Evolutionary conservation across 2,797 vertebrate species (phyloP), one percentile per base, ranked within the genome.

Genomic region (Balearica regulorum): DNA sequence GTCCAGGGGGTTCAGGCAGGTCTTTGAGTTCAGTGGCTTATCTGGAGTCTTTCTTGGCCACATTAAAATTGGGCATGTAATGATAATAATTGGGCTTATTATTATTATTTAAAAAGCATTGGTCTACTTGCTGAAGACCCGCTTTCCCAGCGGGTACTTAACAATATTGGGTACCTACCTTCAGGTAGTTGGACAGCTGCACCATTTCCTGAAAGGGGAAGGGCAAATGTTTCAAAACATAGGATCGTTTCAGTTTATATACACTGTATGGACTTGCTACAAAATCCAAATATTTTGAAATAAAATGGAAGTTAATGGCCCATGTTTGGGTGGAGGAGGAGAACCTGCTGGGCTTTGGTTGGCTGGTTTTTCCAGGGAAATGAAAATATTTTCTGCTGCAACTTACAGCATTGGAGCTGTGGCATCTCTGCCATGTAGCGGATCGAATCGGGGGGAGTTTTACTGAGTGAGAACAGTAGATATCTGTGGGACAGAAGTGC

Each of bases 151-250:
- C 1, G 39, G 33, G 12, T 6, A 8, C 19, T 11, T 37, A 7
- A 6, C 33, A 4, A 4, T 25, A 1, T 26, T 37, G 43, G 90
- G 41, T 57, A 95, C 98, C 94, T 90, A 98, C 98, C 95, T 97
- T 98, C 83, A 98, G 97, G 87, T 98, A 98, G 75, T 97, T 98
- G 24, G 98, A 98, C 57, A 98, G 97, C 85, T 98, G 98, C 66
- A 98, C 43, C 68, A 98, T 98, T 89, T 98, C 98, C 98, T 98
- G 94, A 37, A 97, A 97, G 81, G 89, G 25, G 83, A 97, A 95
- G 83, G 78, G 64, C 61, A 75, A 49, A 8, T 33, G 3, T 53
- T 37, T 87, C 77, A 65, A 73, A 79, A 21, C 8, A 3, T 4
- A 5, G 15, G 16, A 3, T 80, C 58, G 26, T 16, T 66, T 39